Evolutionary conservation across 2,113 vertebrate species (phyloP).

Genomic region (Salvelinus alpinus): DNA sequence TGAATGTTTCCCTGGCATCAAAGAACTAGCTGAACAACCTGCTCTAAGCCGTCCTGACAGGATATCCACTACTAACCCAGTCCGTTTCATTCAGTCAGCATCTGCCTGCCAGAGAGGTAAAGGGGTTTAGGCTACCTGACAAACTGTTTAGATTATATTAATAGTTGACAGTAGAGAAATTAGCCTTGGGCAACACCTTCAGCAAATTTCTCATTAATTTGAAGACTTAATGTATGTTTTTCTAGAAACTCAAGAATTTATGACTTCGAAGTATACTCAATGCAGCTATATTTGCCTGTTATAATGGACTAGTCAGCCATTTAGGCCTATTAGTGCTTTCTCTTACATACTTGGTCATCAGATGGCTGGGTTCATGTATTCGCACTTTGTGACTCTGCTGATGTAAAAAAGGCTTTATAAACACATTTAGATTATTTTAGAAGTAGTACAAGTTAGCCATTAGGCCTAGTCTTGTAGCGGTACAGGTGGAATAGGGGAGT

Average conservation of each 20-base stretch:
- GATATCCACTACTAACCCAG: background rate
- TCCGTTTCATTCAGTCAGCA: background rate
- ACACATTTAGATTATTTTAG: background rate
- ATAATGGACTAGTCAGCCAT: too few species aligned
- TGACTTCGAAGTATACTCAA: too few species aligned
- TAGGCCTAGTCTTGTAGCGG: background rate
- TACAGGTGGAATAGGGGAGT: background rate
- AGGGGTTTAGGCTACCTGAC: background rate
- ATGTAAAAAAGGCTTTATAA: too few species aligned
- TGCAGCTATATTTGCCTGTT: too few species aligned
- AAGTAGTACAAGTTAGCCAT: background rate
- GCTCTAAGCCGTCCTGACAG: background rate
- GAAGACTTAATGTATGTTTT: too few species aligned
- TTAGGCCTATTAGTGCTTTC: too few species aligned
- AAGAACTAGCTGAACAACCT: background rate
- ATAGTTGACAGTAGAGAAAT: conserved; percentile 36
- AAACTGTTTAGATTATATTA: background rate
- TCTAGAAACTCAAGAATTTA: too few species aligned
- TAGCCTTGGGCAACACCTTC: conserved; percentile 38
- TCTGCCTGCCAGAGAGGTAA: conserved; percentile 5
- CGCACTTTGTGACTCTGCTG: too few species aligned
- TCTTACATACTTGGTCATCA: too few species aligned
- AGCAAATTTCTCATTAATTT: too few species aligned
- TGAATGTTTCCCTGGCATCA: background rate
- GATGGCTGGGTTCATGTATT: too few species aligned